Base-by-base conservation (phyloP, 2,888 invertebrate genomes). In the Ceraclea dissimilis region DNA sequence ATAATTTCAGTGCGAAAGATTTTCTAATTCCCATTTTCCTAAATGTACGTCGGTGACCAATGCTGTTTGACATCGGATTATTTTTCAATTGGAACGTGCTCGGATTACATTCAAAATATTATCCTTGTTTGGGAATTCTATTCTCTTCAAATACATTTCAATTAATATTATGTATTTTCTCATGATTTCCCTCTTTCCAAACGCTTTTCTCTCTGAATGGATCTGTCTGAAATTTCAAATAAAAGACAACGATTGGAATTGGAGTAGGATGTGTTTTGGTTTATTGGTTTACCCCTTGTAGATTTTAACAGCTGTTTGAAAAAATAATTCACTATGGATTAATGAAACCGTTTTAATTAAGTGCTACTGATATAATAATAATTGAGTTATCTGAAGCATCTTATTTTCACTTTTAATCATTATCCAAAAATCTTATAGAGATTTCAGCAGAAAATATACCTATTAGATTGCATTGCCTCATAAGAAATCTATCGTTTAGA, bases 71-170 rank as follows among this genome's bases (percentile, higher is more conserved):
- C 34, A 2, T 18, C 51, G 61, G 61, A 59, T 61, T 59, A 61
- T 59, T 61, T 61, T 61, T 59, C 61, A 52, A 61, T 61, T 61
- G 61, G 53, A 59, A 59, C 61, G 61, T 61, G 61, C 57, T 53
- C 53, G 59, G 61, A 59, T 61, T 59, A 59, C 61, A 57, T 56
- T 56, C 54, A 49, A 60, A 57, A 52, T 33, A 50, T 16, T 33
- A 16, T 51, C 33, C 34, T 33, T 50, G 26, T 46, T 33, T 44
- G 48, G 49, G 49, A 54, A 51, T 54, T 54, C 49, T 58, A 49
- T 54, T 58, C 54, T 54, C 51, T 58, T 56, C 59, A 61, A 61
- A 61, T 61, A 61, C 59, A 61, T 59, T 60, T 56, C 61, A 61
- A 61, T 61, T 61, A 60, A 61, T 59, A 55, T 61, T 54, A 61